Percentiles rank a stretch among this genome's conserved stretches.
Conservation (phyloP, 1,140 invertebrate species). For the Amyelois transitella region DNA sequence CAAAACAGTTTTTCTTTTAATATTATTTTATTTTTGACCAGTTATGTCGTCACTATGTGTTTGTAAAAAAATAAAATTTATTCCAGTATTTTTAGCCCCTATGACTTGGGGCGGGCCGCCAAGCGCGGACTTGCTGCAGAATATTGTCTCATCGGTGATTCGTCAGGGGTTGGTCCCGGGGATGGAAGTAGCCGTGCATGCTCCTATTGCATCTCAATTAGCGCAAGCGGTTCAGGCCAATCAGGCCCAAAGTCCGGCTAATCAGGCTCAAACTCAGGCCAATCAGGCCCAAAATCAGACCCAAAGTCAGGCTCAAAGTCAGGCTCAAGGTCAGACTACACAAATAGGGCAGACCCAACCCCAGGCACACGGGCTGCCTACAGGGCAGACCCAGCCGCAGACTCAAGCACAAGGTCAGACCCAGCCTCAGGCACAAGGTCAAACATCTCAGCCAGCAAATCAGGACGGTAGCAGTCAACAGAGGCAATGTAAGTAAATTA, state of each 20-base stretch:
- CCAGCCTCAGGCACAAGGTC: not conserved
- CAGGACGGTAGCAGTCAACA: not conserved
- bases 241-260: not conserved
- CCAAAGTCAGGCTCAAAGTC: conserved; percentile 1
- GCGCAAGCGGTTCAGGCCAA: conserved; percentile 1
- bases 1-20: too few species aligned
- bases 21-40: not conserved
- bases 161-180: conserved; percentile 33
- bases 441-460: not conserved
- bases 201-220: conserved; percentile 3
- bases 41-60: too few species aligned
- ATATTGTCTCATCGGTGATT: conserved; percentile 33
- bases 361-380: not conserved
- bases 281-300: conserved; percentile 5
- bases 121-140: conserved; percentile 35
- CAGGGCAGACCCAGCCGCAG: not conserved
- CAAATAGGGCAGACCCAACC: conserved; percentile 1
- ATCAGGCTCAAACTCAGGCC: not conserved
- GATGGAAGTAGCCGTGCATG: conserved; percentile 19
- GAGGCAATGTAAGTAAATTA: conserved; percentile 10
- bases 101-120: conserved; percentile 29
- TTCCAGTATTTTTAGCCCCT: conserved; percentile 31
- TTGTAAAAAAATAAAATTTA: not conserved
- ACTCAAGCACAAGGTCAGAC: conserved; percentile 1
- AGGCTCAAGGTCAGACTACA: not conserved